Conservation (phyloP, 2,113 vertebrate species). For the Xiphorhynchus elegans region DNA sequence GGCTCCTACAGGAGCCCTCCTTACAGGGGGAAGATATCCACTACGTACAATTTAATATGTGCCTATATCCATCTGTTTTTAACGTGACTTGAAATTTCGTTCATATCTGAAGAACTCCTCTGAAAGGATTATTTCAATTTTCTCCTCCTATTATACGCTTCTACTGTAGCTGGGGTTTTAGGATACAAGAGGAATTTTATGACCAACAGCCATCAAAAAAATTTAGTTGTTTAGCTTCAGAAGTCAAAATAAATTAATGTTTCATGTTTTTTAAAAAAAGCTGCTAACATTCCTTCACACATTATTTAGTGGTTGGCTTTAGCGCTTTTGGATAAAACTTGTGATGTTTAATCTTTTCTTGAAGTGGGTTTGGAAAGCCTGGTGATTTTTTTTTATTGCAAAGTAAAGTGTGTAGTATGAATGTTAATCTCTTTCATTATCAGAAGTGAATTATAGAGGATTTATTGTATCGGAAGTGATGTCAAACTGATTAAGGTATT, state of each 20-base stretch:
- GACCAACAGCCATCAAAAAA: not conserved
- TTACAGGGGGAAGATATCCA: not conserved
- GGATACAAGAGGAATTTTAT: not conserved
- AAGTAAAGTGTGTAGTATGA: not conserved
- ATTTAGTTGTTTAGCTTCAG: not conserved
- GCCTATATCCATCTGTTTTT: not conserved
- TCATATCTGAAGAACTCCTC: not conserved
- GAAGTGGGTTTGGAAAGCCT: not conserved
- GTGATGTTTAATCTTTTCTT: not conserved
- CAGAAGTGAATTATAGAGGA: not conserved
- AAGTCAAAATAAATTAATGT: not conserved
- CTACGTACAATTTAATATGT: not conserved
- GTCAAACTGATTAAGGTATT: not conserved
- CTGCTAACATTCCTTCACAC: not conserved
- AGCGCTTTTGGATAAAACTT: not conserved
- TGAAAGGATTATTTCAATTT: not conserved
- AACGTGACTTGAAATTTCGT: constrained; percentile 18
- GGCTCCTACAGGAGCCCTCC: too few species aligned
- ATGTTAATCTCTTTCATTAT: not conserved
- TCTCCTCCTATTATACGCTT: not conserved
- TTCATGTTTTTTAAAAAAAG: not conserved
- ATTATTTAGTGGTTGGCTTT: not conserved
- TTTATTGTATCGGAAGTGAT: not conserved
- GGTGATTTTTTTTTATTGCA: not conserved
- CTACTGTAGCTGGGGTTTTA: not conserved